A percentile compares a stretch with the other conserved stretches of the same genome.
phyloP scores from a whole-genome alignment of 1,140 invertebrate genomes.

The Agrypnia vestita region DNA sequence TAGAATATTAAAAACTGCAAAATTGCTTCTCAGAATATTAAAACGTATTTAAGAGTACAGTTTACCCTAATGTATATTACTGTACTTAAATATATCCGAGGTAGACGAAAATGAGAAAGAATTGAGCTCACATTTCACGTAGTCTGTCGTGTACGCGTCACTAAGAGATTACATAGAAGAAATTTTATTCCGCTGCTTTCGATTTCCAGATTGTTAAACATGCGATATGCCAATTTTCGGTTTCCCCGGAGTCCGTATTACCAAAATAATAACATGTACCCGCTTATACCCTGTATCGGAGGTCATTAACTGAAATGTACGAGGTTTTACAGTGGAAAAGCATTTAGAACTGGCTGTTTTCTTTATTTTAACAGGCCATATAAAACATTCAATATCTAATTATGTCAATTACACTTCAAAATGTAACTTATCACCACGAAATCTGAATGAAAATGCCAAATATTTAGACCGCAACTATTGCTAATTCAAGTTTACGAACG shows the following conservation, averaged over 20 bases:
- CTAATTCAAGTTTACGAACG: constrained; percentile 17
- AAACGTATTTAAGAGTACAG: not conserved
- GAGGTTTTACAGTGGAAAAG: constrained; percentile 52
- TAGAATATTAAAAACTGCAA: too few species aligned
- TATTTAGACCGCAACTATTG: constrained; percentile 1
- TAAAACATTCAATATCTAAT: constrained; percentile 57
- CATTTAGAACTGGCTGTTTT: constrained; percentile 55
- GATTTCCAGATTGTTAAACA: constrained; percentile 59
- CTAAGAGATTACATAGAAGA: constrained; percentile 51
- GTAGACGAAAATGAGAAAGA: not conserved
- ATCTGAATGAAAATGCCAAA: constrained; percentile 31
- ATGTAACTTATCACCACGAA: constrained; percentile 33
- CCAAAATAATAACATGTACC: constrained; percentile 39
- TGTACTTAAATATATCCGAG: too few species aligned
- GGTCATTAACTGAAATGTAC: constrained; percentile 57
- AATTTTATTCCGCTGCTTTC: constrained; percentile 52
- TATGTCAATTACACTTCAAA: constrained; percentile 48
- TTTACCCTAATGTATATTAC: too few species aligned
- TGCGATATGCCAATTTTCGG: constrained; percentile 62
- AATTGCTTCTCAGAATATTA: not conserved
- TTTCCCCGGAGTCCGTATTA: constrained; percentile 49
- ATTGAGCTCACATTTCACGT: constrained; percentile 37
- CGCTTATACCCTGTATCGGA: constrained; percentile 38
- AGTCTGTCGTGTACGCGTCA: constrained; percentile 54
- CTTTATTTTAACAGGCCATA: constrained; percentile 55